Conservation (phyloP, 2,113 vertebrate species). For the Channa argus region DNA sequence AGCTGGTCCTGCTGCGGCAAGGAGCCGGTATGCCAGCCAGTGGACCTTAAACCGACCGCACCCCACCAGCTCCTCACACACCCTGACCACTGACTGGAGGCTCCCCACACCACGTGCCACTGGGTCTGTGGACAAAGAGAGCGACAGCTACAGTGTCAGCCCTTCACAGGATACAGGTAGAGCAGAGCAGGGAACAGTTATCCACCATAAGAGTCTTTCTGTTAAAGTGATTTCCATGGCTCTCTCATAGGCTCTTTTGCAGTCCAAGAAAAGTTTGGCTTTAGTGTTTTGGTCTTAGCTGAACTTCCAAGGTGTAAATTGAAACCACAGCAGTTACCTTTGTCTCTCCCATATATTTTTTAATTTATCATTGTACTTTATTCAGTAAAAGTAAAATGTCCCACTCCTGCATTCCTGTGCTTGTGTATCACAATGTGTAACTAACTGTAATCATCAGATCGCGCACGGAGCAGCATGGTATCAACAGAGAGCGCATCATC, state of each 20-base stretch:
- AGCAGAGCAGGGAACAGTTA: not conserved
- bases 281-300: slow-evolving; percentile 3
- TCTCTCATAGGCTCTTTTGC: not conserved
- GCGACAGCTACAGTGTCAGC: slow-evolving; percentile 99
- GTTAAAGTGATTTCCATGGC: slow-evolving; percentile 9
- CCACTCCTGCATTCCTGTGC: not conserved
- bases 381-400: not conserved
- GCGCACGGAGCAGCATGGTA: slow-evolving; percentile 99
- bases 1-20: slow-evolving; percentile 90
- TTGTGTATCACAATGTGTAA: not conserved
- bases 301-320: slow-evolving; percentile 14
- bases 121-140: slow-evolving; percentile 98
- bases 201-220: no score
- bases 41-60: slow-evolving; percentile 99
- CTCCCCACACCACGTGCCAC: slow-evolving; percentile 93
- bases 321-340: not conserved
- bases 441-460: slow-evolving; percentile 83
- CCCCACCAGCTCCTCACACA: slow-evolving; percentile 96
- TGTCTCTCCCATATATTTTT: not conserved
- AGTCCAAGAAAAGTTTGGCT: slow-evolving; percentile 21
- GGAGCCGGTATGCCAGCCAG: slow-evolving; percentile 97
- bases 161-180: slow-evolving; percentile 98
- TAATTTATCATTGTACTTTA: not conserved
- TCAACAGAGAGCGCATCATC: slow-evolving; percentile 99
- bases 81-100: slow-evolving; percentile 98